Evolutionary conservation across 2,888 invertebrate species (phyloP), one percentile per base, ranked within the genome.

Genomic region (Bibio marci): DNA sequence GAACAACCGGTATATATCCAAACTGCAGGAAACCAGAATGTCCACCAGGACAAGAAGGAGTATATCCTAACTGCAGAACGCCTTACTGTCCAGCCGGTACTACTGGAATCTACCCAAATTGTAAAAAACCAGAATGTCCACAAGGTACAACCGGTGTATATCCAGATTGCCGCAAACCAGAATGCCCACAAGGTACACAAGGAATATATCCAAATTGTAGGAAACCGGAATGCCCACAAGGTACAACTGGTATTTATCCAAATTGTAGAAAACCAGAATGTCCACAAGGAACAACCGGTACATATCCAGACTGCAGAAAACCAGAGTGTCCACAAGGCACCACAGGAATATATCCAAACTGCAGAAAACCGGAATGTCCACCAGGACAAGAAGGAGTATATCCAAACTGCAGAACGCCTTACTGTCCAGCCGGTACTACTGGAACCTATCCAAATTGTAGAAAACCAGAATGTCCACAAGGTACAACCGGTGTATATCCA

Each of bases 101-200:
- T 3, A 19, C 19, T 8, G 33, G 33, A 8, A 8, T 18, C 10
- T 33, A 33, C n/a, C 33, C 33, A 17, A 33, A 33, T 19, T 37
- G 37, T 13, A 17, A 28, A 28, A 27, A 37, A 17, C 37, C 37
- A 11, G 12, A 37, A 17, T 37, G 37, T 15, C 37, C 35, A 35
- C 11, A 17, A 25, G 35, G 35, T 6, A 35, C 25, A 4, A 26
- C 26, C 3, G 11, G n/a, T 7, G 11, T 28, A 7, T 28, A 31
- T 31, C 15, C 15, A 14, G 10, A 8, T 31, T 14, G 10, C 15
- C 31, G 15, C 6, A n/a, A 25, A 26, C 35, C 25, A 26, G 26
- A 35, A 27, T 35, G 35, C 13, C 35, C 35, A 26, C 25, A 13
- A 13, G 35, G 35, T 4, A 35, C 35, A 10, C 6, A 10, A 19